These are phyloP conservation scores for Notothenia rossii DNA, from an alignment of 2,113 vertebrate species.

Conservation along the genomic window DNA sequence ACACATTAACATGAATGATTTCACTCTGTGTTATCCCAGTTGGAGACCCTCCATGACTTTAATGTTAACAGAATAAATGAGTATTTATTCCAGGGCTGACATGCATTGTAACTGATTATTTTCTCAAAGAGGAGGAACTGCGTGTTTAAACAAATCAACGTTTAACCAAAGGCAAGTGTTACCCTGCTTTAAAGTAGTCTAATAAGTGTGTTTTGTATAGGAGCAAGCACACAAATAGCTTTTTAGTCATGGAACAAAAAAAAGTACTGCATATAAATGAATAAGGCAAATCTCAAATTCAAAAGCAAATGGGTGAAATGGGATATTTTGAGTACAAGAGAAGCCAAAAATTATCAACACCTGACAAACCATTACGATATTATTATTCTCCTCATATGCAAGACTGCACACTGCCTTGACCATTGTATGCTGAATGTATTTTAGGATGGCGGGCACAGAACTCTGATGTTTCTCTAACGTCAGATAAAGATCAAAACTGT, in stretches of 20 bases:
- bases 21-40: slow-evolving; percentile 61
- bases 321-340: not conserved
- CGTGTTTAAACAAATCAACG: slow-evolving; percentile 8
- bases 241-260: not conserved
- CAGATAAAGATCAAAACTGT: slow-evolving; percentile 69
- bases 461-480: slow-evolving; percentile 35
- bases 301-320: not conserved
- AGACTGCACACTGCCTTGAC: slow-evolving; percentile 3
- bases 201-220: no score
- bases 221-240: no score
- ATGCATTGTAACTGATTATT: slow-evolving; percentile 39
- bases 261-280: not conserved
- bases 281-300: not conserved
- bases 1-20: slow-evolving; percentile 76
- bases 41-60: slow-evolving; percentile 64
- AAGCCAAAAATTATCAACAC: not conserved
- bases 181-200: not conserved
- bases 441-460: slow-evolving; percentile 24
- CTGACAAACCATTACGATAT: not conserved
- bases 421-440: slow-evolving; percentile 40
- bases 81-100: slow-evolving; percentile 28
- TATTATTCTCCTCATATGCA: not conserved
- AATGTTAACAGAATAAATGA: slow-evolving; percentile 66
- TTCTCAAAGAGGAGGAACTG: slow-evolving; percentile 11
- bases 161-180: slow-evolving; percentile 16